Percentiles rank a stretch among this genome's conserved stretches.
Conservation (phyloP, 1,140 invertebrate species). For the Augochlora pura region DNA sequence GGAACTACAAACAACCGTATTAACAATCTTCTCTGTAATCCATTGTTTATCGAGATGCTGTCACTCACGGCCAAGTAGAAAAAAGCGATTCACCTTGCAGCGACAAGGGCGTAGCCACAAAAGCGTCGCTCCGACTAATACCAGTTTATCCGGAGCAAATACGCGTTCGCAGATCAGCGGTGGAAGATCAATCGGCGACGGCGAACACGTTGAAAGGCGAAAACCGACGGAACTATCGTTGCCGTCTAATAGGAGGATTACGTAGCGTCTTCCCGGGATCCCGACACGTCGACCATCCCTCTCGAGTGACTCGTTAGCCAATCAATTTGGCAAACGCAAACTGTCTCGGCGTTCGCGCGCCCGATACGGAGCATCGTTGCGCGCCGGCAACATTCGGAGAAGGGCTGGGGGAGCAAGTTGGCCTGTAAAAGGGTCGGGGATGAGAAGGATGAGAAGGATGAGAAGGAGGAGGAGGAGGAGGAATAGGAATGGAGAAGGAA, state of each 20-base stretch:
- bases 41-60: too few relatives aligned
- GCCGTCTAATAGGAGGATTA: conserved; percentile 1
- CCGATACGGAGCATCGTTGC: not conserved
- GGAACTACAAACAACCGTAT: too few relatives aligned
- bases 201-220: not conserved
- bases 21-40: too few relatives aligned
- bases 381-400: conserved; percentile 3
- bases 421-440: not conserved
- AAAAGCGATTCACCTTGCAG: too few relatives aligned
- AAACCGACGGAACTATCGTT: not conserved
- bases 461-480: not conserved
- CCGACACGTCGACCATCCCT: not conserved
- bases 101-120: too few relatives aligned
- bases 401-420: not conserved
- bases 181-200: not conserved
- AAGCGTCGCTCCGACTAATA: too few relatives aligned
- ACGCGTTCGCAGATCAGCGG: not conserved
- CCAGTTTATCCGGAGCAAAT: too few relatives aligned
- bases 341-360: conserved; percentile 1
- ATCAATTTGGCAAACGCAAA: conserved; percentile 33
- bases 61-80: too few relatives aligned
- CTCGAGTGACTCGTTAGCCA: conserved; percentile 3
- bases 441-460: not conserved
- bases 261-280: not conserved
- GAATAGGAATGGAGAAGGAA: conserved; percentile 24